phyloP scores from a whole-genome alignment of 2,797 vertebrate genomes.

The Rhinogobio ventralis region DNA sequence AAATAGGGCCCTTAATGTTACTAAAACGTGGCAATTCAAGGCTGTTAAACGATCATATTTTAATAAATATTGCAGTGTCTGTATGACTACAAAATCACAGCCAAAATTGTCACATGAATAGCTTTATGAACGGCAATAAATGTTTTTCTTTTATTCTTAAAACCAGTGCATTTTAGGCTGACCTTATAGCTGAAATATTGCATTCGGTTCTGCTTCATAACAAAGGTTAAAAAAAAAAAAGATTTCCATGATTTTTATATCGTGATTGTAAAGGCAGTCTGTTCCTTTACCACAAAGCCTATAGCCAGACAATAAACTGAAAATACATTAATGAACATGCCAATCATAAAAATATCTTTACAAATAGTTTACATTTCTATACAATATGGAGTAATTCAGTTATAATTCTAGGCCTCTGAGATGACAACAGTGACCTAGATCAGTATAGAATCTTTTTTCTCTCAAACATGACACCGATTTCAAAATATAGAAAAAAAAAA shows the following conservation, averaged over 20 bases:
- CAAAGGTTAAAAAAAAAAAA: conserved; percentile 37
- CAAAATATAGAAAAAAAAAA: conserved; percentile 17
- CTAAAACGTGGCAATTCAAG: background rate
- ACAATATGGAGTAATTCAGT: conserved; percentile 72
- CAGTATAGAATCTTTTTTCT: background rate
- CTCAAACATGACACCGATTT: background rate
- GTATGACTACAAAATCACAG: background rate
- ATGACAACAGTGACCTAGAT: conserved; percentile 12
- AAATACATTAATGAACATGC: conserved; percentile 82
- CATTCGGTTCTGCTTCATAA: background rate
- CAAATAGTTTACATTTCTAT: conserved; percentile 85
- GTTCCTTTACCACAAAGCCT: conserved; percentile 62
- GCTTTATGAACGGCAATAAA: background rate
- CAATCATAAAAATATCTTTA: conserved; percentile 83
- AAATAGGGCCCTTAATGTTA: background rate
- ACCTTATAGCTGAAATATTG: background rate
- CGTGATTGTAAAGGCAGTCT: conserved; percentile 65
- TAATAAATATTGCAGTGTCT: background rate
- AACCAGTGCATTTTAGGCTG: background rate
- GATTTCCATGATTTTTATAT: conserved; percentile 59
- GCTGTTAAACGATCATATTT: background rate
- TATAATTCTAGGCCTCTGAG: conserved; percentile 46
- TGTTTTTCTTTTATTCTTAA: conserved; percentile 11
- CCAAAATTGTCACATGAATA: background rate
- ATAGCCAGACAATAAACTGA: conserved; percentile 72